Evolutionary conservation across 2,113 vertebrate genomes (phyloP), one percentile per base, ranked within the genome.

Genomic region (Syngnathoides biaculeatus): DNA sequence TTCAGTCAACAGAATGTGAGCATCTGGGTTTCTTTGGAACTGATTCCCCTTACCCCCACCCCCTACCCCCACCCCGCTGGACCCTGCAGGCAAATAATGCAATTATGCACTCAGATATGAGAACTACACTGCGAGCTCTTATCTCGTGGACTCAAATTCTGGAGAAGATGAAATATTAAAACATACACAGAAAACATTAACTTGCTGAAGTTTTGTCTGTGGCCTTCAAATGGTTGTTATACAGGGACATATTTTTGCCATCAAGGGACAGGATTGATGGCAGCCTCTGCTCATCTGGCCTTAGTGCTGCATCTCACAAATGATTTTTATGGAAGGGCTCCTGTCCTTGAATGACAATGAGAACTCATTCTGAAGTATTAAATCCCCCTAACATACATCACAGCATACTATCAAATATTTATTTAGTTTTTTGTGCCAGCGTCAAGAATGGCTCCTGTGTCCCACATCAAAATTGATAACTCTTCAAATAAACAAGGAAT

Each of bases 71-170:
- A n/a, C n/a, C n/a, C n/a, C n/a, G 30, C 30, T 35, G 30, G 79
- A 79, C 56, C 69, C 0, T 66, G 56, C 79, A 80, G 55, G 74
- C 74, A 81, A 71, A 71, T 66, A 12, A 17, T 11, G 61, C 72
- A 48, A 64, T 43, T 47, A 73, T 65, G 64, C 13, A 42, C 43
- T 38, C 38, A 61, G 64, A 48, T 67, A 72, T 15, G 62, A 64
- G 59, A 24, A 77, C 73, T 43, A 68, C 59, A 69, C 65, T 1
- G 15, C 61, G 70, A 67, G 68, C 76, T 59, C 39, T 24, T 19
- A 47, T 47, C 43, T 47, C 43, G 6, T 19, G 43, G 43, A 68
- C 69, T 56, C 39, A 78, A 80, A 55, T 64, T 68, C 65, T 56
- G 5, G 39, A 55, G 20, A 61, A 1, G 47, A 47, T 47, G 63